These are phyloP conservation scores for Clarias fuscus DNA, from an alignment of 2,797 vertebrate genomes.

Conservation along the genomic window DNA sequence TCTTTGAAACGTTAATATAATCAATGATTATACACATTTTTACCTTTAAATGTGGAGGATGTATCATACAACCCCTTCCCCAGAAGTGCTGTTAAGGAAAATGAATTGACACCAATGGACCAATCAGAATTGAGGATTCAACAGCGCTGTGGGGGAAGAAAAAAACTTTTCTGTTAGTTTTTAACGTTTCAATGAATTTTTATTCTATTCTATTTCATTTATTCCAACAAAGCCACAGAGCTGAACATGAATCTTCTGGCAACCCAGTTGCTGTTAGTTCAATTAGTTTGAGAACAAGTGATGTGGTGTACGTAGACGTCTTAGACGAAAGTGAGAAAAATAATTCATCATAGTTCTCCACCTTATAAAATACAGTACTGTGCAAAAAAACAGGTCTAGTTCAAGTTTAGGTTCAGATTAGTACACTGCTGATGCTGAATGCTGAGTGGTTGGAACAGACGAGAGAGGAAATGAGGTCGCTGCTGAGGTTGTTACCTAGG, in stretches of 20 bases:
- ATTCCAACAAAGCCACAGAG: neutral
- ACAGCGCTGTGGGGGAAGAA: neutral
- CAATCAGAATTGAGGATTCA: neutral
- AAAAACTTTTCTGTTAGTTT: neutral
- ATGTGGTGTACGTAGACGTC: neutral
- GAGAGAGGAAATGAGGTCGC: no score
- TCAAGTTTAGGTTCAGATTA: no score
- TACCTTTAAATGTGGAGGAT: neutral
- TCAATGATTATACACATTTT: neutral
- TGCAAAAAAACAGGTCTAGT: no score
- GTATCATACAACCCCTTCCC: neutral
- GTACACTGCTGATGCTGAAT: no score
- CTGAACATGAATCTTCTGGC: neutral
- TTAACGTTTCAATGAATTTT: neutral
- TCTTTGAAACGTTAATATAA: neutral
- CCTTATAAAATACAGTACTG: neutral
- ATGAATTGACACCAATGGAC: neutral
- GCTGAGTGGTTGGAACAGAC: no score
- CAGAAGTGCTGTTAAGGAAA: neutral
- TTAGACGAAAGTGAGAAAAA: neutral
- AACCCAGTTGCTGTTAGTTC: no score
- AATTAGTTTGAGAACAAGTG: neutral
- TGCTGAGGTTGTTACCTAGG: no score
- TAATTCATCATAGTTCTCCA: neutral
- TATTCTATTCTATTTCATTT: neutral